Percentiles rank a stretch among this genome's conserved stretches.
Evolutionary conservation across 2,888 invertebrate genomes (phyloP).

Genomic region (Volucella zonaria): DNA sequence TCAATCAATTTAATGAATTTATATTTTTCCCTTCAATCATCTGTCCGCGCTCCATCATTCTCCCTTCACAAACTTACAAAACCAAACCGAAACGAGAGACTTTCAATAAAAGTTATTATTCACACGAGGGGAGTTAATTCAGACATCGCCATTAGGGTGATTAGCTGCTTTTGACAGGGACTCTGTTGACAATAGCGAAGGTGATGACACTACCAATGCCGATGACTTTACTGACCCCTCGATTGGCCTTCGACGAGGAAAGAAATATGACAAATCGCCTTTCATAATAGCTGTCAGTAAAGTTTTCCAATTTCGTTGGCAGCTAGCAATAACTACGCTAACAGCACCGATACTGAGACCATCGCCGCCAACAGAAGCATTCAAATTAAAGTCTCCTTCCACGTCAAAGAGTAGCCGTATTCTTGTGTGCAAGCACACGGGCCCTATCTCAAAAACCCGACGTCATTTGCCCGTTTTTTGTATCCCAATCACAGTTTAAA

Average conservation of each 20-base stretch:
- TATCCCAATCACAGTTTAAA: constrained; percentile 81
- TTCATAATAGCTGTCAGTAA: constrained; percentile 9
- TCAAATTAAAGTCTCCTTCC: constrained; percentile 50
- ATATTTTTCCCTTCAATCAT: too few relatives aligned
- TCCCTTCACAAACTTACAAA: neutral
- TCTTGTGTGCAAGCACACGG: constrained; percentile 62
- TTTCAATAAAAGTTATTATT: constrained; percentile 18
- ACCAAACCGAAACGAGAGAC: neutral
- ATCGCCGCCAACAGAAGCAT: constrained; percentile 17
- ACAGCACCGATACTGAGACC: too few relatives aligned
- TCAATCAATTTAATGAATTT: constrained; percentile 26
- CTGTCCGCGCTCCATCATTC: neutral
- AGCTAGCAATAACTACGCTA: constrained; percentile 11
- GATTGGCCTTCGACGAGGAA: neutral
- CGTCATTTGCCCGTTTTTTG: constrained; percentile 81
- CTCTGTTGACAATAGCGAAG: too few relatives aligned
- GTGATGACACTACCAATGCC: neutral
- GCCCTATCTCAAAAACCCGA: constrained; percentile 79
- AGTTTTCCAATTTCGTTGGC: constrained; percentile 9
- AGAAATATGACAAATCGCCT: constrained; percentile 1
- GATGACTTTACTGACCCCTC: neutral
- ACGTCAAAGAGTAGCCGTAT: constrained; percentile 63
- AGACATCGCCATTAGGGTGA: constrained; percentile 17
- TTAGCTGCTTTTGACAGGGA: constrained; percentile 16
- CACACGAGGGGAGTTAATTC: neutral